Evolutionary conservation across 1,140 invertebrate genomes (phyloP).

Genomic region (Pseudomyrmex dendroicus): DNA sequence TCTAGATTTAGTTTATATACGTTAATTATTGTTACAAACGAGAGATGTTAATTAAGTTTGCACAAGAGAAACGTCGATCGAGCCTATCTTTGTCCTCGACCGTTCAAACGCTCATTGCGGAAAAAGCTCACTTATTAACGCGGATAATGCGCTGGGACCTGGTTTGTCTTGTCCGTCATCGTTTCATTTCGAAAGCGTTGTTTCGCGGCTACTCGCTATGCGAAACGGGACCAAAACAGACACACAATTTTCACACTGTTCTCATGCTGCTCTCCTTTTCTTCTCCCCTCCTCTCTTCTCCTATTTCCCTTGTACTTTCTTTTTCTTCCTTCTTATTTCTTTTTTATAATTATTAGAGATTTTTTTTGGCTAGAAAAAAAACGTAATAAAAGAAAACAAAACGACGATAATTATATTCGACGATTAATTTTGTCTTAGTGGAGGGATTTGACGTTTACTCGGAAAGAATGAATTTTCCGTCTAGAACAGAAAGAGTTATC

Average conservation of each 20-base stretch:
- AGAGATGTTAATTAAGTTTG: background rate
- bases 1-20: slow-evolving; percentile 9
- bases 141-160: slow-evolving; percentile 77
- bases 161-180: slow-evolving; percentile 79
- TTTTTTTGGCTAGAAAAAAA: slow-evolving; percentile 34
- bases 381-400: background rate
- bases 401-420: background rate
- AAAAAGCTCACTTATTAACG: slow-evolving; percentile 58
- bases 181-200: slow-evolving; percentile 78
- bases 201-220: slow-evolving; percentile 79
- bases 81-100: slow-evolving; percentile 33
- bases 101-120: slow-evolving; percentile 40
- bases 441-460: slow-evolving; percentile 14
- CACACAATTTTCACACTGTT: slow-evolving; percentile 67
- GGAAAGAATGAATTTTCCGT: slow-evolving; percentile 7
- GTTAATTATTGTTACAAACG: background rate
- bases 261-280: slow-evolving; percentile 33
- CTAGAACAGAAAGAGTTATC: too few species aligned
- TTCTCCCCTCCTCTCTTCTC: slow-evolving; percentile 24
- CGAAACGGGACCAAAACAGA: slow-evolving; percentile 84
- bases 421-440: slow-evolving; percentile 3
- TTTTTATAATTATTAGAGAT: background rate
- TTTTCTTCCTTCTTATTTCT: background rate
- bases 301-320: background rate
- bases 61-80: slow-evolving; percentile 9